Evolutionary conservation across 2,888 invertebrate genomes (phyloP), one percentile per base, ranked within the genome.

Genomic region (Agonopterix alstromeriana): DNA sequence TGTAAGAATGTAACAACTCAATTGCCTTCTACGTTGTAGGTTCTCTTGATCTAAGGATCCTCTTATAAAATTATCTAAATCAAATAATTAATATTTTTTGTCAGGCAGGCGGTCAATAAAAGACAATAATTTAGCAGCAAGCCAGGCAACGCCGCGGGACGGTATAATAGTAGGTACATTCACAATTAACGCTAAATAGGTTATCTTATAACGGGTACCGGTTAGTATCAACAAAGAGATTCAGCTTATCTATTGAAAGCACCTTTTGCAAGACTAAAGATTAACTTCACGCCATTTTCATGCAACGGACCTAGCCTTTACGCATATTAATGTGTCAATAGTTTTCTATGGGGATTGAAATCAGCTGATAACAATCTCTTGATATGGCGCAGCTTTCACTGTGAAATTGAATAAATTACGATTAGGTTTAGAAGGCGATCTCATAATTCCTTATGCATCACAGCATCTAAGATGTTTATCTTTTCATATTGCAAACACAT

Each of bases 241-340:
- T 45, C 7, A 36, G 36, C 38, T 48, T 43, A 51, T 48, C 46
- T 48, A 40, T 5, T 10, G 2, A 27, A 45, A 9, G 38, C 47
- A 35, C 44, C 36, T 40, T 47, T n/a, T 12, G 40, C 35, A 17
- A 9, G n/a, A n/a, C 40, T 17, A 35, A 42, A 45, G 41, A 50
- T 42, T 35, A 45, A 48, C 35, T 48, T 50, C 50, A 50, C 45
- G 42, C 36, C 47, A 35, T 43, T 48, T 48, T 50, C 48, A 50
- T 45, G 48, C 45, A 47, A 45, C 43, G 41, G 47, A 47, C 3
- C 41, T 36, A 8, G 36, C 35, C 43, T 11, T 47, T 47, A 10
- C 11, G 46, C 43, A 43, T 46, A 49, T 12, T 42, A 43, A 43
- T 43, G 43, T 35, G 27, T 43, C 35, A 43, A 43, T 35, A 10